Conservation (phyloP, 2,888 invertebrate species). For the Drosophila pegasa region DNA sequence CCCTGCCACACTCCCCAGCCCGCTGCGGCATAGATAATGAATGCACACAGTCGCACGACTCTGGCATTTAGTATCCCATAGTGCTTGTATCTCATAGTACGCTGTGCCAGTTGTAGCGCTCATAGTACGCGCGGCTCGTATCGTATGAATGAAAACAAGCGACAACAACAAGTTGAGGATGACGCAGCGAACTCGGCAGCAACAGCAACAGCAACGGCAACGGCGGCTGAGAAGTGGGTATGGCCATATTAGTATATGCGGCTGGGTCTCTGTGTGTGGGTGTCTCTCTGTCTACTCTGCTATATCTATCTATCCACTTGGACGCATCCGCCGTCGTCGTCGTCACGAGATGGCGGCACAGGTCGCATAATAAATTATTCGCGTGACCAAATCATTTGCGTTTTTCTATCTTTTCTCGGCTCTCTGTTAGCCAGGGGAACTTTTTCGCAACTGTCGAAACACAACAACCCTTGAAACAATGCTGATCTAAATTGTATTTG, state of each 20-base stretch:
- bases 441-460: conserved; percentile 55
- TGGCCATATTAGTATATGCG: conserved; percentile 13
- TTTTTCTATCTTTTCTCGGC: conserved; percentile 15
- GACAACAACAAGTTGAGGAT: conserved; percentile 28
- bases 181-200: conserved; percentile 22
- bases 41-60: conserved; percentile 65
- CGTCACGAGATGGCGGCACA: conserved; percentile 71
- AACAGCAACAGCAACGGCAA: conserved; percentile 31
- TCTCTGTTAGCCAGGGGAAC: conserved; percentile 38
- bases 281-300: conserved; percentile 46
- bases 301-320: conserved; percentile 57
- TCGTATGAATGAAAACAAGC: conserved; percentile 70
- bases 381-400: conserved; percentile 80
- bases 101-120: conserved; percentile 58
- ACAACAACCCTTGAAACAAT: conserved; percentile 16
- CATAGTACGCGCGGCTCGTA: conserved; percentile 58
- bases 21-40: conserved; percentile 60
- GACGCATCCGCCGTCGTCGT: conserved; percentile 54
- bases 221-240: conserved; percentile 38
- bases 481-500: conserved; percentile 37
- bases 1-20: neutral
- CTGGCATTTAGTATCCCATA: conserved; percentile 54
- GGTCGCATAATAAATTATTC: conserved; percentile 81
- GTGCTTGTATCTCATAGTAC: conserved; percentile 64
- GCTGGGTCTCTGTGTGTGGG: conserved; percentile 25